These are phyloP conservation scores for Somateria mollissima DNA, from an alignment of 2,797 vertebrate species.

Conservation along the genomic window DNA sequence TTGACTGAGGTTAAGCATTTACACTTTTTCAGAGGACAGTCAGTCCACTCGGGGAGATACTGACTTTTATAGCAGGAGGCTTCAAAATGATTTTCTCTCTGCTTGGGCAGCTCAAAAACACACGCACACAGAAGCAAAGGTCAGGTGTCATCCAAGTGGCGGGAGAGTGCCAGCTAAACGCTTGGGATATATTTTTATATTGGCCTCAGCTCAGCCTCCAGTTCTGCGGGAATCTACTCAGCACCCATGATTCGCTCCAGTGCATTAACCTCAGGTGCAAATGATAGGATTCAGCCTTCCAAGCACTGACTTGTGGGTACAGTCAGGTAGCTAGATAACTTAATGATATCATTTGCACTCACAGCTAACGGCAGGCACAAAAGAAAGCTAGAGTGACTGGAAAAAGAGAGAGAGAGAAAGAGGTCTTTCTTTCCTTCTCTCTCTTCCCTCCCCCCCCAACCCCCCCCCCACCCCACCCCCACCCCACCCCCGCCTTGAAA, in stretches of 20 bases:
- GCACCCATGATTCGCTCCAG: conserved; percentile 43
- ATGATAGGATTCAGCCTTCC: conserved; percentile 44
- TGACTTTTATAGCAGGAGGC: conserved; percentile 25
- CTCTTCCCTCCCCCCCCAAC: background rate
- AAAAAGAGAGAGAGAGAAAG: background rate
- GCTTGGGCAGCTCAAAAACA: conserved; percentile 57
- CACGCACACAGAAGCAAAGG: conserved; percentile 52
- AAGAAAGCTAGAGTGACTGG: background rate
- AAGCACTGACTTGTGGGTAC: conserved; percentile 33
- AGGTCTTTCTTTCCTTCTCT: background rate
- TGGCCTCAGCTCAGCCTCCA: conserved; percentile 42
- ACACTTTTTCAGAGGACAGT: conserved; percentile 48
- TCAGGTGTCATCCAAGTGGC: conserved; percentile 54
- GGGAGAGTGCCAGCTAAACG: conserved; percentile 41
- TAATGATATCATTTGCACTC: conserved; percentile 64
- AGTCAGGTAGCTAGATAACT: conserved; percentile 59
- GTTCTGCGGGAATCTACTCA: background rate
- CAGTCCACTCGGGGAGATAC: conserved; percentile 8
- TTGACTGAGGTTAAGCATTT: conserved; percentile 56
- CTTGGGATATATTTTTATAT: conserved; percentile 45
- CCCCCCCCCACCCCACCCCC: too few relatives aligned
- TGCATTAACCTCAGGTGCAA: conserved; percentile 50
- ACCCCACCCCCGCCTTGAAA: background rate
- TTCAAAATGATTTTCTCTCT: conserved; percentile 42
- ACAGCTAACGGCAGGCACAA: conserved; percentile 28